phyloP scores from a whole-genome alignment of 1,140 invertebrate species.

The Mylabris phalerata region DNA sequence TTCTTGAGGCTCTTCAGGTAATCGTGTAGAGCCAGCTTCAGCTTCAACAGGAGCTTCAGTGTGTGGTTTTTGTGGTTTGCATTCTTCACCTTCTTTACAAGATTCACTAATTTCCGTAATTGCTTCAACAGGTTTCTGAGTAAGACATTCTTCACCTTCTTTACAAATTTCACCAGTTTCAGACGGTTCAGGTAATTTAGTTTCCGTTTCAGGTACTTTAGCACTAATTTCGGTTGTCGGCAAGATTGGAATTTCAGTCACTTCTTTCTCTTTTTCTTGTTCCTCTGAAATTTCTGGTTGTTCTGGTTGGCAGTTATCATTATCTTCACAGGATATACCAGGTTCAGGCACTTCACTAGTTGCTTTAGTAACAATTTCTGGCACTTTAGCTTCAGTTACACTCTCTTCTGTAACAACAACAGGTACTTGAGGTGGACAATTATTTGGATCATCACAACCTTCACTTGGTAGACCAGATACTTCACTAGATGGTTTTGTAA shows the following conservation, averaged over 20 bases:
- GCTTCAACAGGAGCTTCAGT: background rate
- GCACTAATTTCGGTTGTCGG: background rate
- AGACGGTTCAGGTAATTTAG: background rate
- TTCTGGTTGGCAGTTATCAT: background rate
- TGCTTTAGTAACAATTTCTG: background rate
- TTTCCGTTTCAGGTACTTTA: constrained; percentile 1
- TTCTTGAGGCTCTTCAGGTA: constrained; percentile 24
- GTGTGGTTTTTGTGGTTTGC: background rate
- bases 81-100: background rate
- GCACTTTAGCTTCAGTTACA: background rate
- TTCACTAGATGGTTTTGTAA: background rate
- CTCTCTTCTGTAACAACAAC: background rate
- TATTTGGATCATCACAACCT: background rate
- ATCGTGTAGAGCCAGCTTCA: constrained; percentile 13
- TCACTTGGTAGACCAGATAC: background rate
- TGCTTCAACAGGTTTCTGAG: background rate
- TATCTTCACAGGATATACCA: too few species aligned
- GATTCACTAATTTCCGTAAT: background rate
- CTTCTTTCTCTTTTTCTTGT: background rate
- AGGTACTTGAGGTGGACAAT: background rate
- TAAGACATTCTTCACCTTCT: too few species aligned
- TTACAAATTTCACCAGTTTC: too few species aligned
- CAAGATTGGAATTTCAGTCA: background rate
- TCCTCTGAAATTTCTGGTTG: background rate
- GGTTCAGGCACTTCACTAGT: too few species aligned